Base-by-base conservation (phyloP, 1,140 invertebrate species). In the Monochamus saltuarius region DNA sequence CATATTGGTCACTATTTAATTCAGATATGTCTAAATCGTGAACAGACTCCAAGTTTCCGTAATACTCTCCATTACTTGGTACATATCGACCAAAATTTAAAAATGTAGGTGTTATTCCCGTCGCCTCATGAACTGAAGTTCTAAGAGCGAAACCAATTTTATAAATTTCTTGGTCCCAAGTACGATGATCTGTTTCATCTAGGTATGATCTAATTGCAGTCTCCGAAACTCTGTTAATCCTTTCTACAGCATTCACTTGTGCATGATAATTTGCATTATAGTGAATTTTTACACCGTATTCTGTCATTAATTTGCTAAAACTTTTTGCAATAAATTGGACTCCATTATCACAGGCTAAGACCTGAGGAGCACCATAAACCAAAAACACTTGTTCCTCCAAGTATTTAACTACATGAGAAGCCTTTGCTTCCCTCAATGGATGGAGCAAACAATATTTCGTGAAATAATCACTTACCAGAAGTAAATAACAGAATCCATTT, bases 61-160 rank as follows among this genome's bases (percentile, higher is more conserved):
- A 61, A 56, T 51, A 56, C 13, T 56, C 14, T 0, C 45, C 59
- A 50, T n/a, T 29, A 34, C 39, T n/a, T 13, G 59, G 59, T 7
- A 61, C 45, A 29, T 37, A 29, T 29, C 22, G 6, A 29, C 22
- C 22, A 29, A 29, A 29, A 29, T 29, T 29, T 29, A 53, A 13
- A 53, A 13, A 39, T 7, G 39, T 13, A 2, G 59, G 46, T n/a
- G 53, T 67, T 43, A 43, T 49, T 1, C 54, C 53, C 2, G 43
- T 74, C 0, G 56, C 55, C 17, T 61, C 60, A 52, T 62, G 60
- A 14, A 46, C 52, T 4, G 54, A 17, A n/a, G 60, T 52, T 29
- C 57, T 62, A 4, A 62, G 11, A 16, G 60, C 60, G 8, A 34
- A 17, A 9, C 19, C 10, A 22, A 62, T 52, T 38, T 62, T 43